Conservation (phyloP, 2,113 vertebrate genomes). For the Forbesichthys agassizii region DNA sequence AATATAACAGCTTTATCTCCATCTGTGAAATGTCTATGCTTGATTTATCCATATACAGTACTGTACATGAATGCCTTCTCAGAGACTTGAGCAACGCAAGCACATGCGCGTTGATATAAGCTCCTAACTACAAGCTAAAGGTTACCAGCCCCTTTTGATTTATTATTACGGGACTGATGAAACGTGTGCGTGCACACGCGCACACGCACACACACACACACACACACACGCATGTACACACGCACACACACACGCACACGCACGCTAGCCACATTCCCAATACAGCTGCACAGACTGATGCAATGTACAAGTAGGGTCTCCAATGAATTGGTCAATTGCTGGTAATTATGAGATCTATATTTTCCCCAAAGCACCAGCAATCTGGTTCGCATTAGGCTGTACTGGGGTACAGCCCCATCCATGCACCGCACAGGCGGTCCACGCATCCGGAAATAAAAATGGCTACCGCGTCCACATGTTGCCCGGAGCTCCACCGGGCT, state of each 20-base stretch:
- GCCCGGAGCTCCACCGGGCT: constrained; percentile 49
- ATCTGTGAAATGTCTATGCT: constrained; percentile 55
- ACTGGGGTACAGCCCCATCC: constrained; percentile 32
- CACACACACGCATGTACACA: constrained; percentile 4
- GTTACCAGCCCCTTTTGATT: constrained; percentile 60
- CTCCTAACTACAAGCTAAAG: constrained; percentile 47
- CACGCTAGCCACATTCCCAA: constrained; percentile 42
- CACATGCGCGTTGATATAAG: constrained; percentile 55
- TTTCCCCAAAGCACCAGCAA: constrained; percentile 52
- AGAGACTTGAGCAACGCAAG: constrained; percentile 49
- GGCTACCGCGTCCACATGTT: constrained; percentile 52
- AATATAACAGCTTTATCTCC: constrained; percentile 18
- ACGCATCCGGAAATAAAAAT: constrained; percentile 48
- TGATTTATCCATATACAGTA: constrained; percentile 62
- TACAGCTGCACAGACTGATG: constrained; percentile 53
- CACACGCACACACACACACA: background rate
- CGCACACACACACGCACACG: constrained; percentile 12
- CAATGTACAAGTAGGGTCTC: constrained; percentile 55
- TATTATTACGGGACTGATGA: constrained; percentile 48
- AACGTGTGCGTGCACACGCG: constrained; percentile 24
- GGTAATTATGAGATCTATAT: constrained; percentile 72
- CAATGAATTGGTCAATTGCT: constrained; percentile 74
- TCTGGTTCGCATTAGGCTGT: constrained; percentile 67
- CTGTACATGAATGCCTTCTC: constrained; percentile 15
- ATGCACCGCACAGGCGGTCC: constrained; percentile 25